phyloP scores from a whole-genome alignment of 2,113 vertebrate species.

The Cinclus mexicanus region DNA sequence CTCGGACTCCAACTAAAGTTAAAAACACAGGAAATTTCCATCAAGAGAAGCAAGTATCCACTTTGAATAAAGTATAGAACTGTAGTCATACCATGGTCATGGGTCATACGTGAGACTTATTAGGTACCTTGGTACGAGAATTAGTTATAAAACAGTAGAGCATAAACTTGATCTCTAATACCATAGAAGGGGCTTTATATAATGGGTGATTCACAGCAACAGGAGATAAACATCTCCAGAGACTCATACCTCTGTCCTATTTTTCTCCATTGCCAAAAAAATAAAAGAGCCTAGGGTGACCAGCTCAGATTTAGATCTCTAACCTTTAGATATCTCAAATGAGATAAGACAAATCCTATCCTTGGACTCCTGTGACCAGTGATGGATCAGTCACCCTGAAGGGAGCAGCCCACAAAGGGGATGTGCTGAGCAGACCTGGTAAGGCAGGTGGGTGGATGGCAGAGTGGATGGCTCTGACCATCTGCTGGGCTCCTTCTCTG shows the following conservation, averaged over 20 bases:
- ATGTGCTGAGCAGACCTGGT: accelerated
- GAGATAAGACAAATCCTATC: neutral
- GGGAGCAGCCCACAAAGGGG: neutral
- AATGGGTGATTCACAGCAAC: neutral
- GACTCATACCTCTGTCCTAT: neutral
- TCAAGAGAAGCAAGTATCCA: neutral
- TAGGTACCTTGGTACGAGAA: neutral
- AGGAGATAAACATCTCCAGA: neutral
- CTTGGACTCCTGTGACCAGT: neutral
- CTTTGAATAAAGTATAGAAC: neutral
- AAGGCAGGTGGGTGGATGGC: neutral
- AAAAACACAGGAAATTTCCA: neutral
- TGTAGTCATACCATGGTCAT: neutral
- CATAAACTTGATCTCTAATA: neutral
- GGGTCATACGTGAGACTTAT: neutral
- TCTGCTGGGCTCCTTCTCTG: neutral
- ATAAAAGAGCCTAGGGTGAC: neutral
- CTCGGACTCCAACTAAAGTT: neutral
- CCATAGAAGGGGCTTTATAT: neutral
- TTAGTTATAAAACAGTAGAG: neutral
- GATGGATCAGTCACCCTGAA: neutral
- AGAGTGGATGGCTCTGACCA: neutral
- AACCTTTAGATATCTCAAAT: neutral
- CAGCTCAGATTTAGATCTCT: neutral
- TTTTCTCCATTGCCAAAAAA: neutral